These are phyloP conservation scores for Cassiopea xamachana DNA, from an alignment of 30 jellyfish, hydroid and myxozoan species.

Conservation along the genomic window DNA sequence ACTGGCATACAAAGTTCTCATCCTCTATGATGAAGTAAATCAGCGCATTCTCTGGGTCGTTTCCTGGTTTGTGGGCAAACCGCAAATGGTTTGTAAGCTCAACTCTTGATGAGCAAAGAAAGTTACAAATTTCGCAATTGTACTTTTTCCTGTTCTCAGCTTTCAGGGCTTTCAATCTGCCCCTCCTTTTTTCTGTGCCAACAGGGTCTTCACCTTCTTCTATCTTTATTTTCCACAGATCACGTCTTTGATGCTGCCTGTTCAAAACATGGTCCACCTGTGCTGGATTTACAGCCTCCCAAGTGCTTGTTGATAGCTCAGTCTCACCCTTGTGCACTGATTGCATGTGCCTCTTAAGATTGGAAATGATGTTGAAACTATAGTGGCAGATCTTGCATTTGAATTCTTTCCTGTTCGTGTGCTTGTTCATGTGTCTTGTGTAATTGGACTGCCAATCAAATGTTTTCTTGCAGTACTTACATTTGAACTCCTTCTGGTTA, in stretches of 20 bases:
- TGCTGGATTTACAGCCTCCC: conserved; percentile 59
- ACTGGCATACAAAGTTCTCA: conserved; percentile 52
- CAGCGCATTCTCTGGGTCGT: conserved; percentile 24
- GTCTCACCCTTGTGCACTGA: conserved; percentile 52
- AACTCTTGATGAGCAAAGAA: conserved; percentile 41
- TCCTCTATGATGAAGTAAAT: conserved; percentile 38
- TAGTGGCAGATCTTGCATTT: conserved; percentile 45
- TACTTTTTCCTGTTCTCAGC: conserved; percentile 42
- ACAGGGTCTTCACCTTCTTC: conserved; percentile 6
- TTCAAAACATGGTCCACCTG: conserved; percentile 45
- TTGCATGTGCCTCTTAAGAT: conserved; percentile 47
- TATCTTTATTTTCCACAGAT: conserved; percentile 24
- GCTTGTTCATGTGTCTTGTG: conserved; percentile 60
- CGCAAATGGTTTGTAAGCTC: conserved; percentile 32
- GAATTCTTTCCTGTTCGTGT: conserved; percentile 32
- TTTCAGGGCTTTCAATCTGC: conserved; percentile 34
- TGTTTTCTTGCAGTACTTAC: conserved; percentile 56
- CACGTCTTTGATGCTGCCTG: conserved; percentile 53
- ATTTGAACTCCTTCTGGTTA: conserved; percentile 29
- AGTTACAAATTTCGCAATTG: conserved; percentile 14
- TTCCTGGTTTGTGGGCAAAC: conserved; percentile 26
- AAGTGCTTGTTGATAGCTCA: conserved; percentile 9
- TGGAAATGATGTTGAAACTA: conserved; percentile 41
- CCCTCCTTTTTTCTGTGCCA: background rate
- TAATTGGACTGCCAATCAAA: conserved; percentile 50